These are phyloP conservation scores for Ptychobarbus kaznakovi DNA, from an alignment of 2,797 vertebrate genomes.

Conservation along the genomic window DNA sequence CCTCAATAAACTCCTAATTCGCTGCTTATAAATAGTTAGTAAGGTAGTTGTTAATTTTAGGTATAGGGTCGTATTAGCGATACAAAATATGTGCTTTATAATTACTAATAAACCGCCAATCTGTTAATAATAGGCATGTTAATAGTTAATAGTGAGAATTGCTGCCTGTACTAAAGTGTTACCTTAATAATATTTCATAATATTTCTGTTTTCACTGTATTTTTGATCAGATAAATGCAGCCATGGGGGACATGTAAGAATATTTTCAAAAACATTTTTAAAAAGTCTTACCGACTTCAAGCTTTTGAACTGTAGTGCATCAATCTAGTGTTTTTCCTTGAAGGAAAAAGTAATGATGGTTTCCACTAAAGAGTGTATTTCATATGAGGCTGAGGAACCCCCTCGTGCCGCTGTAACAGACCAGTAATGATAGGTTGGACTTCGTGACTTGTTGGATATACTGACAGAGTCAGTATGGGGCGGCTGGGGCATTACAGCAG, in stretches of 20 bases:
- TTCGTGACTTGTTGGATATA: constrained; percentile 43
- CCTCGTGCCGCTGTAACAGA: constrained; percentile 47
- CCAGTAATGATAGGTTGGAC: constrained; percentile 63
- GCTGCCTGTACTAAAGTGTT: not conserved
- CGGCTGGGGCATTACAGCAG: constrained; percentile 56
- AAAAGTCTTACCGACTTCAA: not conserved
- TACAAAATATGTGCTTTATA: too few relatives aligned
- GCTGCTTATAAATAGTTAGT: not conserved
- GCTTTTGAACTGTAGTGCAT: not conserved
- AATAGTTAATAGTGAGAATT: not conserved
- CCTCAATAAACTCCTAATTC: not conserved
- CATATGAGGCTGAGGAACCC: constrained; percentile 38
- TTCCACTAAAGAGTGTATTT: constrained; percentile 45
- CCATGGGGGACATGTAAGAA: too few relatives aligned
- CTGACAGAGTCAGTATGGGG: constrained; percentile 16
- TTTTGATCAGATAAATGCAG: not conserved
- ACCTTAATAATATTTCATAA: not conserved
- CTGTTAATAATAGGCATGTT: not conserved
- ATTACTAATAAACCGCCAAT: not conserved
- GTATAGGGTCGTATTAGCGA: too few relatives aligned
- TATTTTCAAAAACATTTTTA: not conserved
- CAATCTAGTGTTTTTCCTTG: constrained; percentile 18
- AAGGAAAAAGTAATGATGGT: constrained; percentile 46
- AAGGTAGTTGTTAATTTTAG: not conserved
- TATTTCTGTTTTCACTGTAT: not conserved